Evolutionary conservation across 2,888 invertebrate species (phyloP).

Genomic region (Lycophotia porphyrea): DNA sequence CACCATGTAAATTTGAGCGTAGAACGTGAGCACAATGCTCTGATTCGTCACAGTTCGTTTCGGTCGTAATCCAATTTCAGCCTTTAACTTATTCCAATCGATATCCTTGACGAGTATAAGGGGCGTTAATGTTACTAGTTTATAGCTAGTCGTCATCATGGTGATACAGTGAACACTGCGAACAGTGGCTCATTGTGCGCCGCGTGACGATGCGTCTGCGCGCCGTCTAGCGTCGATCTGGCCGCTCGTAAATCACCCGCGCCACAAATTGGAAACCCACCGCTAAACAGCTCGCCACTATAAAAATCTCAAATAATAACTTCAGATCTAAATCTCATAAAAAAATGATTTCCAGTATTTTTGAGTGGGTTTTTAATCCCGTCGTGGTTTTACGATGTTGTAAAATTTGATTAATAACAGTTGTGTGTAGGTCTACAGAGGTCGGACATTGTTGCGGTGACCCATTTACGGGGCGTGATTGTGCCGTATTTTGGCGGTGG

Average conservation of each 20-base stretch:
- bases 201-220: slow-evolving; percentile 77
- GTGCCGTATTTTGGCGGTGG: slow-evolving; percentile 83
- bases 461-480: slow-evolving; percentile 81
- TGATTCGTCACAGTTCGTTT: slow-evolving; percentile 53
- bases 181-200: slow-evolving; percentile 70
- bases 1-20: slow-evolving; percentile 35
- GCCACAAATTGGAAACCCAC: slow-evolving; percentile 86
- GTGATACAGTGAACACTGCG: slow-evolving; percentile 65
- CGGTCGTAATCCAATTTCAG: slow-evolving; percentile 59
- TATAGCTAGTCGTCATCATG: slow-evolving; percentile 64
- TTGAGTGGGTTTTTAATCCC: slow-evolving; percentile 86
- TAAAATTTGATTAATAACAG: slow-evolving; percentile 89
- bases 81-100: slow-evolving; percentile 50
- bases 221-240: slow-evolving; percentile 80
- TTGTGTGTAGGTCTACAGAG: slow-evolving; percentile 78
- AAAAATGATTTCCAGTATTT: slow-evolving; percentile 87
- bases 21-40: slow-evolving; percentile 22
- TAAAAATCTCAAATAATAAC: slow-evolving; percentile 85
- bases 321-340: slow-evolving; percentile 89
- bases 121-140: slow-evolving; percentile 68
- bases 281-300: slow-evolving; percentile 81
- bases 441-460: slow-evolving; percentile 87
- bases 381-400: slow-evolving; percentile 86
- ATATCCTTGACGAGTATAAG: slow-evolving; percentile 58
- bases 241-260: slow-evolving; percentile 83